A percentile compares a stretch with the other conserved stretches of the same genome.
These are phyloP conservation scores for Melanostoma mellinum DNA, from an alignment of 2,888 invertebrate species.

Conservation along the genomic window DNA sequence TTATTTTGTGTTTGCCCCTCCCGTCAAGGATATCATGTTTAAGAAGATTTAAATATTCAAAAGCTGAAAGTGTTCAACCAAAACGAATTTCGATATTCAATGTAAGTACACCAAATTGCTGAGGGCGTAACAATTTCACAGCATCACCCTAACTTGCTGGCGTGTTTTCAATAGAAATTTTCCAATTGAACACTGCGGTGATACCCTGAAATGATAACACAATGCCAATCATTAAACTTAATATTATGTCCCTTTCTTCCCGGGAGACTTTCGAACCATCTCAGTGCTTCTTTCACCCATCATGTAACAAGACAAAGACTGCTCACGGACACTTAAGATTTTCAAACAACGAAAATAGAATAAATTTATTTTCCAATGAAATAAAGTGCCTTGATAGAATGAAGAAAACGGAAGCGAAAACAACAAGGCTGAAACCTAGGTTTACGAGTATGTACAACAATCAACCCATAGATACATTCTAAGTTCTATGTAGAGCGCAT, in stretches of 20 bases:
- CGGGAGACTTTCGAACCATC: no score
- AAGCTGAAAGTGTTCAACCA: no score
- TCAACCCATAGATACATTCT: not conserved
- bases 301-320: not conserved
- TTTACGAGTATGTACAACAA: conserved; percentile 8
- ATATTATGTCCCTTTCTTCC: no score
- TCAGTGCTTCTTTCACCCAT: not conserved
- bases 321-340: conserved; percentile 16
- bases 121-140: no score
- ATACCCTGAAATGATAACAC: no score
- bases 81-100: no score
- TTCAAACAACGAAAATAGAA: conserved; percentile 19
- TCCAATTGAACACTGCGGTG: no score
- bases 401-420: conserved; percentile 11
- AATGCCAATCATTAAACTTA: no score
- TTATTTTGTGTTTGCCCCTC: not conserved
- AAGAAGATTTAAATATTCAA: not conserved
- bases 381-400: conserved; percentile 14
- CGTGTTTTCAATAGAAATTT: no score
- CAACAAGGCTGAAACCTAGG: conserved; percentile 12
- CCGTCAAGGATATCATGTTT: not conserved
- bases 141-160: no score
- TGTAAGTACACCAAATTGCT: no score
- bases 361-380: conserved; percentile 29
- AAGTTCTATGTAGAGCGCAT: conserved; percentile 13